Conservation (phyloP, 2,797 vertebrate genomes). For the Pangasius djambal region DNA sequence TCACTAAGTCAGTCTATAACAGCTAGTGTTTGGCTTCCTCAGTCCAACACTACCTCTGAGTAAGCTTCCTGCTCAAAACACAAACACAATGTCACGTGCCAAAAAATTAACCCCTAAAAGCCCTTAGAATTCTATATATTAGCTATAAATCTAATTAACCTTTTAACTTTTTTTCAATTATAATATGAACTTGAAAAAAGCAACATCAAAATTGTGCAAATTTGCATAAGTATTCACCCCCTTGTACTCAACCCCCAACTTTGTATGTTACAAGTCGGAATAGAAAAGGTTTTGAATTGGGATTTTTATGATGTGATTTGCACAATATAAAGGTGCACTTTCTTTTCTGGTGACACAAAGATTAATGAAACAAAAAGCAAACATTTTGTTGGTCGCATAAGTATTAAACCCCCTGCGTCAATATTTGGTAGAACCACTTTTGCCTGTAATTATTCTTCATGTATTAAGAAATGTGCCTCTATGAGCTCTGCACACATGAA, state of each 20-base stretch:
- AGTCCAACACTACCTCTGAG: constrained; percentile 4
- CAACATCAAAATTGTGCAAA: background rate
- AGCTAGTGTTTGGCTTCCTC: constrained; percentile 6
- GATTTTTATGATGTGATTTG: background rate
- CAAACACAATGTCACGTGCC: background rate
- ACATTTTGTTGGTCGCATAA: background rate
- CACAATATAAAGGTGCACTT: background rate
- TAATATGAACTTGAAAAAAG: background rate
- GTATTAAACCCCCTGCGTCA: background rate
- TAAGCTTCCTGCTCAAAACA: background rate
- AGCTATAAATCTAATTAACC: background rate
- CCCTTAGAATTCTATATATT: background rate
- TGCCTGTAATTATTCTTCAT: background rate
- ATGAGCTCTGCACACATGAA: background rate
- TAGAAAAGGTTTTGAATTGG: background rate
- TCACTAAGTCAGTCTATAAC: constrained; percentile 14
- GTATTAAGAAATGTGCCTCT: background rate
- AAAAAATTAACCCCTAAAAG: background rate
- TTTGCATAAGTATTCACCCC: background rate
- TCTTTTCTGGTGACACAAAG: background rate
- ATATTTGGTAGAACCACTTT: background rate
- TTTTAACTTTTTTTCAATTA: background rate
- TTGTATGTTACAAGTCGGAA: background rate
- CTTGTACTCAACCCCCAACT: background rate
- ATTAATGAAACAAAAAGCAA: background rate